These are phyloP conservation scores for Potorous gilbertii DNA, from an alignment of 2,797 vertebrate genomes.

Conservation along the genomic window DNA sequence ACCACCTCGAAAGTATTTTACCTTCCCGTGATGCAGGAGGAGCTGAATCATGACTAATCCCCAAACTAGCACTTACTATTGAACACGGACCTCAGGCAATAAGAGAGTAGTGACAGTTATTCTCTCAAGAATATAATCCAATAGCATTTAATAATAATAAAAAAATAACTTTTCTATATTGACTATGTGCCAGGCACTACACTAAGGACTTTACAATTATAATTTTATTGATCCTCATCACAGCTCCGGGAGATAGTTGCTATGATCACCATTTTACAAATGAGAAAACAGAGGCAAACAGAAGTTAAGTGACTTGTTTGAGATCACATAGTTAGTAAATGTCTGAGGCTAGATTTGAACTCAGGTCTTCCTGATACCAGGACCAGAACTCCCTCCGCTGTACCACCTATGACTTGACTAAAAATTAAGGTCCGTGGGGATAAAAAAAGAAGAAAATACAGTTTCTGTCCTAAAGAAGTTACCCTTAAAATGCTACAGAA, in stretches of 20 bases:
- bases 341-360: neutral
- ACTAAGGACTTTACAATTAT: neutral
- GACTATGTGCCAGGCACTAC: neutral
- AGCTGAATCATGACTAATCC: neutral
- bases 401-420: no score
- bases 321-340: neutral
- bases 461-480: neutral
- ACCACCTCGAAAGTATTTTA: neutral
- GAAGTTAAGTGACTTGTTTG: neutral
- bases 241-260: neutral
- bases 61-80: neutral
- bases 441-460: neutral
- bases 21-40: neutral
- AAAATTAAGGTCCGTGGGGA: neutral
- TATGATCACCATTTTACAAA: neutral
- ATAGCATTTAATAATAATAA: neutral
- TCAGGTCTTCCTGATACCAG: no score
- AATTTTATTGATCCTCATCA: neutral
- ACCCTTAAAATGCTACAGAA: no score
- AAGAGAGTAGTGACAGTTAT: neutral
- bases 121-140: neutral
- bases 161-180: neutral
- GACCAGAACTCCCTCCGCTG: no score
- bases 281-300: neutral
- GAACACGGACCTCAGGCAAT: neutral